Percentiles rank a stretch among this genome's conserved stretches.
These are phyloP conservation scores for Miltochrista miniata DNA, from an alignment of 2,888 invertebrate species.

Conservation along the genomic window DNA sequence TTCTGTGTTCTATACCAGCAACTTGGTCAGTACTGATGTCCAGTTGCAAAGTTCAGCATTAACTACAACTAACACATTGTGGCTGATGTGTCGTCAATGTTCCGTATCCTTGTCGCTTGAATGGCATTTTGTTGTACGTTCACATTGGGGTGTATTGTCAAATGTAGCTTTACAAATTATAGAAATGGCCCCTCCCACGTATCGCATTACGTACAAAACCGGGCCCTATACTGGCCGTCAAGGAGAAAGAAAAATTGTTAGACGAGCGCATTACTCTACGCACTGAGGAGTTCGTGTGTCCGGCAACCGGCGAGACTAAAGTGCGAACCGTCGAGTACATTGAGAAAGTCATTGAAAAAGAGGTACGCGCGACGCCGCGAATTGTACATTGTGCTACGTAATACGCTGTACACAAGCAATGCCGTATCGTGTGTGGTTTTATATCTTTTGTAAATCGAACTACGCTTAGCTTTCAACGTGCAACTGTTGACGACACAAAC, in stretches of 20 bases:
- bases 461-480: slow-evolving; percentile 78
- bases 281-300: slow-evolving; percentile 95
- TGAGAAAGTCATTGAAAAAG: slow-evolving; percentile 97
- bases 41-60: slow-evolving; percentile 35
- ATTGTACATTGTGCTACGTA: slow-evolving; percentile 71
- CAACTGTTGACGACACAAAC: slow-evolving; percentile 42
- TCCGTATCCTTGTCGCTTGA: slow-evolving; percentile 66
- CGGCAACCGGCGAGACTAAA: slow-evolving; percentile 92
- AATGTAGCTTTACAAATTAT: slow-evolving; percentile 81
- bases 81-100: slow-evolving; percentile 48
- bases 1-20: slow-evolving; percentile 14
- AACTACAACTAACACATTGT: slow-evolving; percentile 50
- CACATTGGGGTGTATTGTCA: slow-evolving; percentile 70
- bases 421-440: slow-evolving; percentile 75
- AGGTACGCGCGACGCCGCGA: slow-evolving; percentile 86
- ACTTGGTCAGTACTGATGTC: slow-evolving; percentile 11
- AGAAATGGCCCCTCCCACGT: slow-evolving; percentile 89
- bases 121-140: slow-evolving; percentile 58
- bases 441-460: slow-evolving; percentile 55
- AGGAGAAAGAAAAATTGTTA: slow-evolving; percentile 95
- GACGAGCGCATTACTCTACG: slow-evolving; percentile 94
- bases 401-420: slow-evolving; percentile 78
- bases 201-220: slow-evolving; percentile 94
- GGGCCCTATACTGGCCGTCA: slow-evolving; percentile 91
- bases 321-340: slow-evolving; percentile 96